Evolutionary conservation across 2,797 vertebrate species (phyloP).

Genomic region (Podarcis lilfordi): DNA sequence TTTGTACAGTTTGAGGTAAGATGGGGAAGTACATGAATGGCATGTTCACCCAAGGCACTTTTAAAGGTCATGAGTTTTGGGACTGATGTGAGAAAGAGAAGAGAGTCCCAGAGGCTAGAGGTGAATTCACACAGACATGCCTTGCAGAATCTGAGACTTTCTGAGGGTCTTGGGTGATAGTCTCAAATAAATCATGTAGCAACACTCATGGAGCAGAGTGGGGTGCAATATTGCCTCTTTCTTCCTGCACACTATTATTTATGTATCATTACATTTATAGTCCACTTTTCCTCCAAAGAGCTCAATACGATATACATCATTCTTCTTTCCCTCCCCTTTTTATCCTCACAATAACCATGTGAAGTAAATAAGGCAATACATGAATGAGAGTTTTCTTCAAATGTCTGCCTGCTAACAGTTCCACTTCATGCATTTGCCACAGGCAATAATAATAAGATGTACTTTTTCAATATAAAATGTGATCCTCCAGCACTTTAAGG

Average conservation of each 20-base stretch:
- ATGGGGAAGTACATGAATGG: too few relatives aligned
- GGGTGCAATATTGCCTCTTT: not conserved
- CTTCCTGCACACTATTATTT: not conserved
- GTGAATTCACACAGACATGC: not conserved
- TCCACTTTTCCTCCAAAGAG: too few relatives aligned
- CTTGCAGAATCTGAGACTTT: not conserved
- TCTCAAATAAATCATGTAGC: not conserved
- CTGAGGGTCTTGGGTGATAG: not conserved
- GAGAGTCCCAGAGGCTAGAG: not conserved
- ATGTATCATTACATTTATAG: too few relatives aligned
- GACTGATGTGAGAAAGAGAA: not conserved
- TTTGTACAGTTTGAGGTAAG: too few relatives aligned
- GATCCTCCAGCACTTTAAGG: not conserved
- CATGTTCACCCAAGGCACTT: too few relatives aligned
- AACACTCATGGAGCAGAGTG: too few relatives aligned
- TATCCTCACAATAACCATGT: too few relatives aligned
- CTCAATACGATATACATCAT: too few relatives aligned
- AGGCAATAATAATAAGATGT: not conserved
- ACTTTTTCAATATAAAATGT: not conserved
- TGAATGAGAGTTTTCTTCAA: not conserved
- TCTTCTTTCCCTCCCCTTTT: too few relatives aligned
- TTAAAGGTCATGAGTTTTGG: not conserved
- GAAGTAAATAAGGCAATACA: not conserved
- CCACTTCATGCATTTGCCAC: not conserved
- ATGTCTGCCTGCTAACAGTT: not conserved